These are phyloP conservation scores for Sebastolobus alascanus DNA, from an alignment of 2,797 vertebrate genomes.

Conservation along the genomic window DNA sequence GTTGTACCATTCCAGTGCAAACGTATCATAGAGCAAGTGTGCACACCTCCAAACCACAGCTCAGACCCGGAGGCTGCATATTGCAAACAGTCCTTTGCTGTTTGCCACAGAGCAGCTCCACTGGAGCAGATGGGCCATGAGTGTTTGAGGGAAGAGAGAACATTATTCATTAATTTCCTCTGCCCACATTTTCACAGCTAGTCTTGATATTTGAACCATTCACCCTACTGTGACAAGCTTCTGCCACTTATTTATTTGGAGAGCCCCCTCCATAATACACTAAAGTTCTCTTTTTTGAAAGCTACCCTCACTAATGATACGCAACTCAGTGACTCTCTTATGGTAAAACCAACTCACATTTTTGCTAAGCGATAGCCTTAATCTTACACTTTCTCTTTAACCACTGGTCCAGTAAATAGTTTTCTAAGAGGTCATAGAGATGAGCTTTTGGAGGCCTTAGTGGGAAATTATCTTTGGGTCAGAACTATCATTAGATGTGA, in stretches of 20 bases:
- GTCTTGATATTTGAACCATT: slow-evolving; percentile 51
- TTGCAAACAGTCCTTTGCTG: slow-evolving; percentile 44
- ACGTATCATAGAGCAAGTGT: slow-evolving; percentile 36
- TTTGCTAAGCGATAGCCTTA: slow-evolving; percentile 29
- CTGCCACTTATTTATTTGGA: slow-evolving; percentile 45
- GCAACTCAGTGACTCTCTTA: slow-evolving; percentile 19
- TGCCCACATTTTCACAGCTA: slow-evolving; percentile 42
- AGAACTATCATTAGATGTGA: slow-evolving; percentile 72
- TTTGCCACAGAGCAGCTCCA: slow-evolving; percentile 46
- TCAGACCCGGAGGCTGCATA: slow-evolving; percentile 43
- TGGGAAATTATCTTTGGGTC: slow-evolving; percentile 72
- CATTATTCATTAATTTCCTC: slow-evolving; percentile 55
- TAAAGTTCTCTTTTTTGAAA: slow-evolving; percentile 27
- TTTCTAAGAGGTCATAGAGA: slow-evolving; percentile 64
- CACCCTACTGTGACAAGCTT: slow-evolving; percentile 31
- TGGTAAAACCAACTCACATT: slow-evolving; percentile 24
- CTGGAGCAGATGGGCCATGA: slow-evolving; percentile 53
- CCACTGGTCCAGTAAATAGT: slow-evolving; percentile 62
- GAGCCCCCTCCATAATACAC: slow-evolving; percentile 8
- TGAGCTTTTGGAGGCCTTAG: slow-evolving; percentile 50
- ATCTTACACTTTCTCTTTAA: slow-evolving; percentile 51
- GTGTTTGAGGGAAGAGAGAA: slow-evolving; percentile 49
- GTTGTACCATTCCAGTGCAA: slow-evolving; percentile 23
- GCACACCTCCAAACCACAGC: slow-evolving; percentile 40
- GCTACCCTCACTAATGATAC: slow-evolving; percentile 48